Base-by-base conservation (phyloP, 2,113 vertebrate species). In the Micronycteris hirsuta region DNA sequence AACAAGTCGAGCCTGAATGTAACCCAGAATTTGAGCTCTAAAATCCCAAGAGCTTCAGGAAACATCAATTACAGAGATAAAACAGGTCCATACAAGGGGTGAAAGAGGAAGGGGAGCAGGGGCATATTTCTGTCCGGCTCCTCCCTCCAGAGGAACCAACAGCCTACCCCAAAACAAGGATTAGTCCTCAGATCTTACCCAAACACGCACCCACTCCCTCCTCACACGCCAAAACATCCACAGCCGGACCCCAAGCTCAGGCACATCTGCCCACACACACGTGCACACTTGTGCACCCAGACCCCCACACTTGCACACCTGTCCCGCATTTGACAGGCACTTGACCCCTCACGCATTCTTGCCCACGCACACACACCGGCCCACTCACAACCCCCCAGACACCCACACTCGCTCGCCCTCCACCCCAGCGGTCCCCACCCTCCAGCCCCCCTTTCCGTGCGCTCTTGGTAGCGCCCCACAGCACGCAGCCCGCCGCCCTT, bases 1-100 rank as follows among this genome's bases (percentile, higher is more conserved):
- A 77, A 63, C 67, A 38, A 19, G 61, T 74, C 63, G 16, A 77
- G 92, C 91, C 94, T 38, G 8, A 83, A 45, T 10, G 56, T 41
- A 63, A 70, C 56, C 90, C 71, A 28, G n/a, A 86, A 87, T 65
- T 33, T 81, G 70, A 74, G 71, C 43, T 65, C 94, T 58, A 26
- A 74, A 63, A 93, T 38, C 28, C 89, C 63, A 47, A 17, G 33
- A 85, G 58, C 67, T 77, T 68, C 16, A 45, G 43, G 41, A 82
- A 95, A 89, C 76, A 85, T 52, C 91, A 43, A n/a, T 71, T 47
- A 78, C 20, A 47, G 52, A 12, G 31, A 71, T 33, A 31, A 83
- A 43, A 71, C 9, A 77, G 4, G 45, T 49, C 56, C 36, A 22
- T 0, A 19, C 22, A 3, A 24, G 33, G 52, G 38, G n/a, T 7